Conservation (phyloP, 37 sponge, comb jelly and placozoan species). For the Hormiphora californensis region DNA sequence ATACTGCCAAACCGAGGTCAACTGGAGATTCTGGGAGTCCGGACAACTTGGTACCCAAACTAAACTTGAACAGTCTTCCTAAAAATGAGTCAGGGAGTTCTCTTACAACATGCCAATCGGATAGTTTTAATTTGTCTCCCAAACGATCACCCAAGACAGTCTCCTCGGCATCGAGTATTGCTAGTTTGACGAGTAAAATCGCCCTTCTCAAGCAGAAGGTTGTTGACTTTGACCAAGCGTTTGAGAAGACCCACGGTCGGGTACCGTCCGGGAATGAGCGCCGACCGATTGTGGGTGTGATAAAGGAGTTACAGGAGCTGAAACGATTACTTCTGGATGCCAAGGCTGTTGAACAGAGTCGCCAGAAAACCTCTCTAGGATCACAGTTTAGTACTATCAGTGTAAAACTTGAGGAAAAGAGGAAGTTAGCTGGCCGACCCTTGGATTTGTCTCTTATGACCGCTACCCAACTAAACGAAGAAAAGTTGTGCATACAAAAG, state of each 20-base stretch:
- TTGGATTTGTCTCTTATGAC: constrained; percentile 65
- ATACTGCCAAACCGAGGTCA: not conserved
- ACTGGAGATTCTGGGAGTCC: not conserved
- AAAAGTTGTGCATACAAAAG: constrained; percentile 75
- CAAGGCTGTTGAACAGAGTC: not conserved
- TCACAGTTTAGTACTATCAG: not conserved
- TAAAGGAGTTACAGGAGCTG: constrained; percentile 34
- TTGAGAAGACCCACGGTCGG: constrained; percentile 1
- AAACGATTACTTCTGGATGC: constrained; percentile 7
- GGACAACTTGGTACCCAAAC: not conserved
- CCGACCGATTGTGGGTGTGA: not conserved
- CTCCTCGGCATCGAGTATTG: not conserved
- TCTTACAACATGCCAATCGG: not conserved
- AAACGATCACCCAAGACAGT: constrained; percentile 21
- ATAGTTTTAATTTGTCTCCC: not conserved
- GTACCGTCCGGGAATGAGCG: constrained; percentile 12
- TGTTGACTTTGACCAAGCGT: not conserved
- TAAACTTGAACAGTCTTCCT: not conserved
- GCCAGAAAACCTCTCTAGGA: not conserved
- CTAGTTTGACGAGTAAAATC: constrained; percentile 21
- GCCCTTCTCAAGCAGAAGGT: constrained; percentile 27
- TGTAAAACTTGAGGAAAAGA: constrained; percentile 55
- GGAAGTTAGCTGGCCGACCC: constrained; percentile 60
- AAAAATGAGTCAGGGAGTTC: not conserved
- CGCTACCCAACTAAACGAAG: constrained; percentile 60